Base-by-base conservation (phyloP, 2,113 vertebrate species). In the Phycodurus eques region DNA sequence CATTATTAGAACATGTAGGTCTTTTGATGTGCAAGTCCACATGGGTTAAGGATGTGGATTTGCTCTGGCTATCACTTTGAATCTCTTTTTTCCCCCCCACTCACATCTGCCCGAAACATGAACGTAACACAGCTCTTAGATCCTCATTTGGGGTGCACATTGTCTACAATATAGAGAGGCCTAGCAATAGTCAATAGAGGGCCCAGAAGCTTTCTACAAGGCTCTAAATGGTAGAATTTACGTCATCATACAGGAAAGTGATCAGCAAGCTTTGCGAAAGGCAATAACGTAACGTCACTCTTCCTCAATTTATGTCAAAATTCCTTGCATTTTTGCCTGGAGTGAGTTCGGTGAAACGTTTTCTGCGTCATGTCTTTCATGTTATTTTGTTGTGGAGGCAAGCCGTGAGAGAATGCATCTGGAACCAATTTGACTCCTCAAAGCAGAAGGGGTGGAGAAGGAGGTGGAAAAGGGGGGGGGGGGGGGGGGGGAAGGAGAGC, bases 321-420 rank as follows among this genome's bases (percentile, higher is more conserved):
- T 83, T 85, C 81, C 81, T 33, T n/a, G 43, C 73, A 68, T 85
- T 76, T 83, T 69, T 79, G 31, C 4, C 59, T 19, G 13, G 31
- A 17, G 33, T 49, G 59, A 35, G 15, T 54, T 68, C 74, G 17
- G 49, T 20, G 1, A 64, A 83, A 71, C 66, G 43, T 78, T 10
- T 70, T 72, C 76, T 67, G 68, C 11, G 63, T 64, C 27, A 51
- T 64, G 77, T 71, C 80, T 81, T 80, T 82, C 80, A 83, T 85
- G 86, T 82, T 39, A 5, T 87, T 71, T 51, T 75, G 79, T 82
- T 74, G 5, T 81, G 73, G 84, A 86, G 83, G 75, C 73, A 60
- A n/a, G 69, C 83, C 72, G 43, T 80, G 84, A 89, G 83, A 84
- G 76, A 74, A 85, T 80, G 76, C 92, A 94, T 93, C 92, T 94